Base-by-base conservation (phyloP, 2,888 invertebrate species). In the Coelogynopora nodosa region DNA sequence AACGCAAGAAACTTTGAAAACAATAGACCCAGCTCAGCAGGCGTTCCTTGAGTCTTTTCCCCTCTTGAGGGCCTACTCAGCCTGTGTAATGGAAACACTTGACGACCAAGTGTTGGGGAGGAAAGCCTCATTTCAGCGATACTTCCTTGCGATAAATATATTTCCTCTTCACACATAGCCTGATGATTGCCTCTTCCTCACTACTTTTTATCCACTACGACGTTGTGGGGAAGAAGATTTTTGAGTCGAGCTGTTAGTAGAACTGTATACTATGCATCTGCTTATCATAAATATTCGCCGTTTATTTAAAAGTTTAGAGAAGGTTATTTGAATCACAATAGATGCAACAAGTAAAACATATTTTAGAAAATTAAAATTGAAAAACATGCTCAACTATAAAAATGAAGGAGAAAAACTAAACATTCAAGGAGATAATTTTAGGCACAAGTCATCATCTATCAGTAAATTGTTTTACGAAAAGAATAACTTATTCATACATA, bases 41-140 rank as follows among this genome's bases (percentile, higher is more conserved):
- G 74, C 23, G 74, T 74, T 74, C 23, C 74, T 23, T 74, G 74
- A 74, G 74, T 74, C 23, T 74, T 74, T 23, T 74, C 18, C 74
- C 23, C 74, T 74, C 74, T 74, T 26, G 74, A 74, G 74, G 74
- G 23, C 74, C 74, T 74, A 13, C 74, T 74, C 74, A 74, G 74
- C 74, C 74, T 74, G 10, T 74, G 74, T 23, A 74, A 13, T 74
- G 23, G 23, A 23, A 74, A 74, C 74, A 74, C 74, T 74, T 74
- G 74, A 74, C 74, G 49, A 49, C 49, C 49, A 49, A 49, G 49
- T 49, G 49, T 49, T 49, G 49, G 18, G 49, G 49, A 5, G 5
- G 49, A 13, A 49, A 49, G 49, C 49, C 49, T 49, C 49, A 13
- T 49, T 49, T 13, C 18, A 49, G 18, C 49, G 10, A 13, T 13